Evolutionary conservation across 2,888 invertebrate species (phyloP), one percentile per base, ranked within the genome.

Genomic region (Lutraria lutraria): DNA sequence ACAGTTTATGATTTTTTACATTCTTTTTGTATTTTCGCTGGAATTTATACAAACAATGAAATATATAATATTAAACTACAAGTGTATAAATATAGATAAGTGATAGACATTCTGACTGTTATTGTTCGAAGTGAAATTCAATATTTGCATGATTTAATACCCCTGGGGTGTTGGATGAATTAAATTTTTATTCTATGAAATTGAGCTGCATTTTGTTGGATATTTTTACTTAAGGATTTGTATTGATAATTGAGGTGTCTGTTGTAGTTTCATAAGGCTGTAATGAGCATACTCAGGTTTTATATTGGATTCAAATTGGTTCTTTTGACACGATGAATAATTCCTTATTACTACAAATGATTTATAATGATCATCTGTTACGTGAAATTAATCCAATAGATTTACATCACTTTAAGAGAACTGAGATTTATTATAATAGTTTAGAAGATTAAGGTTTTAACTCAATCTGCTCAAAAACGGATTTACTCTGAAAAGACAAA

Each of bases 381-480:
- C 76, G 16, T 76, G 19, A 76, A 76, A 76, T 76, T 76, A 76
- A 76, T 76, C 76, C 76, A 31, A 3, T 15, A 6, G 34, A 34
- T 76, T 76, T 76, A 34, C 76, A 76, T 76, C 76, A 76, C 31
- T 10, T 19, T 31, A 25, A 16, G 76, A 31, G 76, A 76, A 13
- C 76, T 16, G 10, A 31, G 29, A 76, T 15, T 76, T 34, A 76
- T 56, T 56, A 56, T 76, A 34, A 76, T 19, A 34, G 31, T 25
- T 16, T 0, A 31, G 21, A 56, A 21, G 76, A 76, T 76, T 76
- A 76, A 76, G 25, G 76, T 31, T 76, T 76, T 76, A 76, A 76
- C 76, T 25, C 76, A 76, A 76, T 76, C 76, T 76, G 31, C 76
- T 76, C 76, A 76, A 76, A 31, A 76, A 76, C 16, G 76, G 76